phyloP scores from a whole-genome alignment of 2,797 vertebrate species.

The Alfaro cultratus region DNA sequence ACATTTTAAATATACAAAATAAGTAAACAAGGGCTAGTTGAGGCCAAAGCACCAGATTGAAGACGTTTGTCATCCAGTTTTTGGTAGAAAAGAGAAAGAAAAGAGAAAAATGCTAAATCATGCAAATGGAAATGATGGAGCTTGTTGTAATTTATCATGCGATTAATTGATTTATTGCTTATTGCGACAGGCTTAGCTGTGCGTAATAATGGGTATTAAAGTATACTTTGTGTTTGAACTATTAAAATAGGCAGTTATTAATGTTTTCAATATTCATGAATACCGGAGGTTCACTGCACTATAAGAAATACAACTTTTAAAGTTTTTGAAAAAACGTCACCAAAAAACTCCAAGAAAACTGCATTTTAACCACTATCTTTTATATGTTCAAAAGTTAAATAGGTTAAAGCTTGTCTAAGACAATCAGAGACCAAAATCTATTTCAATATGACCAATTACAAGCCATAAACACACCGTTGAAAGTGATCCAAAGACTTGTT shows the following conservation, averaged over 20 bases:
- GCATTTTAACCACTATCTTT: not conserved
- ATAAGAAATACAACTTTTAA: not conserved
- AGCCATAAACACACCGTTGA: not conserved
- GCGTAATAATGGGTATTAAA: not conserved
- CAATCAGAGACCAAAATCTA: not conserved
- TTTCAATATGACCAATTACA: not conserved
- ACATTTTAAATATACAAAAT: too few species aligned
- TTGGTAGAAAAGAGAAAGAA: too few species aligned
- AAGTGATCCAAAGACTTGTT: not conserved
- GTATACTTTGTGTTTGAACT: not conserved
- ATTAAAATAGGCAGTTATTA: not conserved
- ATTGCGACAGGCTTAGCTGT: too few species aligned
- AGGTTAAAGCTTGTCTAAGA: not conserved
- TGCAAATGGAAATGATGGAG: too few species aligned
- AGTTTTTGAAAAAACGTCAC: not conserved
- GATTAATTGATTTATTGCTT: too few species aligned
- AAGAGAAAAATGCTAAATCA: too few species aligned
- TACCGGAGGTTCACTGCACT: not conserved
- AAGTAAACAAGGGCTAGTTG: too few species aligned
- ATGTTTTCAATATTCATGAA: not conserved
- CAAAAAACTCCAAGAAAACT: not conserved
- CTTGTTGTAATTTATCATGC: too few species aligned
- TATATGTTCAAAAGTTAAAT: not conserved
- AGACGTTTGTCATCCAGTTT: too few species aligned
- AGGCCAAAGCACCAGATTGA: too few species aligned